Evolutionary conservation across 1,140 invertebrate genomes (phyloP), one percentile per base, ranked within the genome.

Genomic region (Anagrus nilaparvatae): DNA sequence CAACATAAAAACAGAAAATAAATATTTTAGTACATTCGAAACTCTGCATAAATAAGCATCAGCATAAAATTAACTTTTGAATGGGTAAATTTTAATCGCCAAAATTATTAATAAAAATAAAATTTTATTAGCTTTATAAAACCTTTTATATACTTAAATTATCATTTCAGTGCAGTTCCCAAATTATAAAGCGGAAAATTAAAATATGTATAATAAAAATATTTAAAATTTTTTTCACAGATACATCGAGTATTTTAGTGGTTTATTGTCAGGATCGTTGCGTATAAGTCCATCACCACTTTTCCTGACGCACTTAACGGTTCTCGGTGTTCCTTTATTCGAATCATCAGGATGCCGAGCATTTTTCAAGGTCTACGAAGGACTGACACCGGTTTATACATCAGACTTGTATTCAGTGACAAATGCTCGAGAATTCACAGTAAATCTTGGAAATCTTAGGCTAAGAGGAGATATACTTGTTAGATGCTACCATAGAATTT

Each of bases 181-280:
- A n/a, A n/a, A n/a, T n/a, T n/a, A n/a, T n/a, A n/a, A n/a, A n/a
- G n/a, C n/a, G n/a, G n/a, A n/a, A n/a, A n/a, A n/a, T n/a, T n/a
- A n/a, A n/a, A n/a, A n/a, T n/a, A n/a, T n/a, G n/a, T n/a, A n/a
- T n/a, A n/a, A n/a, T n/a, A n/a, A n/a, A n/a, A n/a, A n/a, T n/a
- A n/a, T n/a, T n/a, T n/a, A n/a, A n/a, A n/a, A n/a, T n/a, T n/a
- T 24, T 31, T 31, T 5, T 16, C 4, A 19, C 71, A 92, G 89
- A 66, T 93, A 93, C 65, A 77, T 90, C 23, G 76, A 83, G 47
- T 89, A 90, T 63, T 94, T 95, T 66, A 80, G 85, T 35, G 88
- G 88, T n/a, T 69, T 94, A 18, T 70, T 95, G 18, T 87, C 87
- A 4, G 87, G 87, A 35, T 79, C 80, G 47, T 84, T 91, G 52